Conservation (phyloP, 1,140 invertebrate species). For the Manduca sexta region DNA sequence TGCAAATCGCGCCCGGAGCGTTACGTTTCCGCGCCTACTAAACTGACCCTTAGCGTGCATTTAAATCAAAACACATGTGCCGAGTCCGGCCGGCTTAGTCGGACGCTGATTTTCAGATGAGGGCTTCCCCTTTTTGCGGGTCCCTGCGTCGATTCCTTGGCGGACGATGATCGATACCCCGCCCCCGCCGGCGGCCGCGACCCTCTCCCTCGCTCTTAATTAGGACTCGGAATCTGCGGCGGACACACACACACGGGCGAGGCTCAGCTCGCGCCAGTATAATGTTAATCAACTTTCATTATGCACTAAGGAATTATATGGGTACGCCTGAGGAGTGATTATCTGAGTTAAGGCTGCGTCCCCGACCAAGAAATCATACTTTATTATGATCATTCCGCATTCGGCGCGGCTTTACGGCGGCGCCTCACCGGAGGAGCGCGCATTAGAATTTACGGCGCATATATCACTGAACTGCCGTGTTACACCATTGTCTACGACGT, state of each 20-base stretch:
- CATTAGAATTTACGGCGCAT: conserved; percentile 66
- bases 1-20: conserved; percentile 64
- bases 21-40: conserved; percentile 56
- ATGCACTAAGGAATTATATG: conserved; percentile 73
- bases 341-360: conserved; percentile 61
- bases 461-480: conserved; percentile 44
- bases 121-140: conserved; percentile 69
- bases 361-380: conserved; percentile 71
- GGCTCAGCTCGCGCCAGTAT: conserved; percentile 25
- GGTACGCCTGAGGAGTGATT: conserved; percentile 71
- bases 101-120: conserved; percentile 67
- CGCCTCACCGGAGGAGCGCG: conserved; percentile 48
- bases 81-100: conserved; percentile 58
- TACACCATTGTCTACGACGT: conserved; percentile 48
- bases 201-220: conserved; percentile 68
- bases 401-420: conserved; percentile 43
- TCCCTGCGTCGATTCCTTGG: conserved; percentile 69
- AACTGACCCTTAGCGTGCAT: conserved; percentile 64
- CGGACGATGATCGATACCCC: conserved; percentile 68
- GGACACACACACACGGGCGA: conserved; percentile 64
- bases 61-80: conserved; percentile 73
- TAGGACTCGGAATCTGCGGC: conserved; percentile 73
- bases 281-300: conserved; percentile 73
- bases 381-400: conserved; percentile 62
- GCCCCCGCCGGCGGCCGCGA: conserved; percentile 56